Evolutionary conservation across 2,888 invertebrate species (phyloP).

Genomic region (Pyrocoelia pectoralis): DNA sequence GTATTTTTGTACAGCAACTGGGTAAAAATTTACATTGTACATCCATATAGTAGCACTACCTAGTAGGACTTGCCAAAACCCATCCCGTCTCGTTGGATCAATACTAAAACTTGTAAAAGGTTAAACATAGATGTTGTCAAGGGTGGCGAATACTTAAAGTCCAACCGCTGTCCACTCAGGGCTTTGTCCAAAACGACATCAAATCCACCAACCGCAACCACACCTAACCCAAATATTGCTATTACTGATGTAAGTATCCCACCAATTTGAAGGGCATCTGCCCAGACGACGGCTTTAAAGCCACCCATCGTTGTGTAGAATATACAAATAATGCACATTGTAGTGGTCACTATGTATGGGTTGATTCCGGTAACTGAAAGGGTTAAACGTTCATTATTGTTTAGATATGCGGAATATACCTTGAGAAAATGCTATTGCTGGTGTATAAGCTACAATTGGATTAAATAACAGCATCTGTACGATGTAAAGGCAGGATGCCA

Average conservation of each 20-base stretch:
- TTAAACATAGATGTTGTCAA: constrained; percentile 12
- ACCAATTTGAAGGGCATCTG: constrained; percentile 67
- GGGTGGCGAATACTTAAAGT: constrained; percentile 61
- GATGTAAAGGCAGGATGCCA: constrained; percentile 68
- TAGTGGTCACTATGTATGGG: constrained; percentile 28
- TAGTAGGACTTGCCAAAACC: constrained; percentile 68
- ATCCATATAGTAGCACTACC: constrained; percentile 65
- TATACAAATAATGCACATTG: constrained; percentile 69
- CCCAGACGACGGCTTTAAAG: constrained; percentile 72
- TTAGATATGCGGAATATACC: constrained; percentile 57
- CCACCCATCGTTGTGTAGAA: constrained; percentile 79
- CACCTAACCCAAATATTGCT: constrained; percentile 66
- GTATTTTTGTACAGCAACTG: constrained; percentile 68
- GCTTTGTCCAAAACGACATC: constrained; percentile 66
- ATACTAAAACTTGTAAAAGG: constrained; percentile 18
- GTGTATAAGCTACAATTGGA: constrained; percentile 72
- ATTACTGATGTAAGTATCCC: constrained; percentile 65
- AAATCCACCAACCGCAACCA: constrained; percentile 65
- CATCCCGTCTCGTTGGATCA: constrained; percentile 65
- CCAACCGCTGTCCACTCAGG: constrained; percentile 64
- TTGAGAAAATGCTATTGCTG: constrained; percentile 69
- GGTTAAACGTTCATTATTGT: background rate
- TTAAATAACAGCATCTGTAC: constrained; percentile 62
- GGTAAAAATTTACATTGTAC: constrained; percentile 65
- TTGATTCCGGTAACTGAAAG: background rate